Percentiles rank a stretch among this genome's conserved stretches.
Evolutionary conservation across 53 echinoderm and acorn worm species (phyloP).

Genomic region (Apostichopus leukothele): DNA sequence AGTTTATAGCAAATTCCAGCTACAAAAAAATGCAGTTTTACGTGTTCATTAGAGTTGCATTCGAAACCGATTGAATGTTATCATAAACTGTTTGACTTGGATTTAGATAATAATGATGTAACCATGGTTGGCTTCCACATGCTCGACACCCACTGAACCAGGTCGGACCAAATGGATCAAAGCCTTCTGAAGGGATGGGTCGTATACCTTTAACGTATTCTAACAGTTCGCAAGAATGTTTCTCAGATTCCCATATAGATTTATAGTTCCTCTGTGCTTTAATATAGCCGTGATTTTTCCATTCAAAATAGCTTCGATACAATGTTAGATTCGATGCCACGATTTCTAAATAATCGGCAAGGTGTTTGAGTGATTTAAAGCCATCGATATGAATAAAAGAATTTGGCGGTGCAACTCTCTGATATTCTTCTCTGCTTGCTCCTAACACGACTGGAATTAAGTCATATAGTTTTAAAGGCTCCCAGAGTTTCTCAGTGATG

Average conservation of each 20-base stretch:
- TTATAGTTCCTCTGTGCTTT: background rate
- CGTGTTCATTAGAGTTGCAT: too few relatives aligned
- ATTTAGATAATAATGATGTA: background rate
- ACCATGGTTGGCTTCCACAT: conserved; percentile 22
- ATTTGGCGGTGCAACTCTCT: conserved; percentile 33
- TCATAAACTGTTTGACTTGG: conserved; percentile 13
- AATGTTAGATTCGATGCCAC: conserved; percentile 31
- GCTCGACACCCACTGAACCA: background rate
- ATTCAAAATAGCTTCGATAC: conserved; percentile 37
- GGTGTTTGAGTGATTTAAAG: conserved; percentile 10
- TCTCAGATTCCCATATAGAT: conserved; percentile 31
- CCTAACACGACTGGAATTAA: conserved; percentile 29
- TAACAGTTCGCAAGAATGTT: conserved; percentile 30
- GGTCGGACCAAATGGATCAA: conserved; percentile 21
- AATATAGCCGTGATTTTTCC: conserved; percentile 27
- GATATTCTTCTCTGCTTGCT: conserved; percentile 15
- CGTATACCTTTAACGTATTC: conserved; percentile 30
- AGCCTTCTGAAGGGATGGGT: background rate
- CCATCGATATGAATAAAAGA: conserved; percentile 40
- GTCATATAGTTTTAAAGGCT: background rate
- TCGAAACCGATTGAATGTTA: background rate
- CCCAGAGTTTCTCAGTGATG: conserved; percentile 43
- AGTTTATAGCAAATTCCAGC: too few relatives aligned
- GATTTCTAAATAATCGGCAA: conserved; percentile 1
- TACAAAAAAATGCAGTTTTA: too few relatives aligned